Evolutionary conservation across 1,140 invertebrate species (phyloP).

Genomic region (Cephus cinctus): DNA sequence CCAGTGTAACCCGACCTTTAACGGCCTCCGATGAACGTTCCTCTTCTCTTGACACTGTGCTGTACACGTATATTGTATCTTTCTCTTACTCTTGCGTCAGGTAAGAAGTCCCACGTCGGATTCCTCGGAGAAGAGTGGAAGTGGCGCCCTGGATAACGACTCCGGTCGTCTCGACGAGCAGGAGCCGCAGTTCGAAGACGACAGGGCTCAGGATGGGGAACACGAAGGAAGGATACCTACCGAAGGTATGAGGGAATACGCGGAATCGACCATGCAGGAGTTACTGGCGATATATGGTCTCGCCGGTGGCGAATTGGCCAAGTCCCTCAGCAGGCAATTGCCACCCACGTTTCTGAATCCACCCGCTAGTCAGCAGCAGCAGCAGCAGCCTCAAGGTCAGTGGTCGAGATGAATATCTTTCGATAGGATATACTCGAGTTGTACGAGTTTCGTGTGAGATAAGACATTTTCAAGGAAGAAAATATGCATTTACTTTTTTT

Average conservation of each 20-base stretch:
- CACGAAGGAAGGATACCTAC: constrained; percentile 45
- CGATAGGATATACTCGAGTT: too few relatives aligned
- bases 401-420: too few relatives aligned
- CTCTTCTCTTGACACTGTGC: background rate
- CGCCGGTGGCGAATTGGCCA: constrained; percentile 53
- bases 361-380: constrained; percentile 34
- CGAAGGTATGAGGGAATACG: constrained; percentile 61
- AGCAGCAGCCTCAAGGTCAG: constrained; percentile 10
- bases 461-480: too few relatives aligned
- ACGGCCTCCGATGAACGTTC: background rate
- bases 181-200: constrained; percentile 41
- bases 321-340: constrained; percentile 52
- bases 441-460: too few relatives aligned
- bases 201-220: constrained; percentile 35
- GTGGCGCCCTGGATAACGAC: constrained; percentile 37
- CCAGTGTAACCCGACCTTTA: background rate
- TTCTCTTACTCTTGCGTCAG: too few relatives aligned
- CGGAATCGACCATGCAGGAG: constrained; percentile 66
- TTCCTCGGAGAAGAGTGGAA: constrained; percentile 50
- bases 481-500: too few relatives aligned
- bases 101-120: constrained; percentile 49
- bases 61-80: too few relatives aligned
- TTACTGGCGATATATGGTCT: constrained; percentile 63
- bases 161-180: constrained; percentile 39
- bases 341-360: constrained; percentile 51